phyloP scores from a whole-genome alignment of 35 echinoderm and acorn worm genomes.

The Apostichopus californicus region DNA sequence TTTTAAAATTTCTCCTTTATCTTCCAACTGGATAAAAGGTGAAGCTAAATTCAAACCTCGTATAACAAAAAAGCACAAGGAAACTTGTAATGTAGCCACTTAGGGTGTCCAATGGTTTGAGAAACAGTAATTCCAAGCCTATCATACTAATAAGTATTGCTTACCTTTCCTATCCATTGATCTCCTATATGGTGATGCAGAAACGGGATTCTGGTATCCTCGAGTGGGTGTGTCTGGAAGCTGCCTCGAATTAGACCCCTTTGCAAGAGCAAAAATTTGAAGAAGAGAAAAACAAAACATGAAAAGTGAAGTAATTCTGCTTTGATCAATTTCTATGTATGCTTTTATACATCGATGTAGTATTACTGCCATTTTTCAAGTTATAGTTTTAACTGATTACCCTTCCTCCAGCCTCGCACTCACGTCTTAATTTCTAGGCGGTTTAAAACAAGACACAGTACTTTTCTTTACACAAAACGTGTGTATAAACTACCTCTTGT shows the following conservation, averaged over 20 bases:
- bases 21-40: too few relatives aligned
- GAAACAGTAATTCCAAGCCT: too few relatives aligned
- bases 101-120: too few relatives aligned
- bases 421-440: too few relatives aligned
- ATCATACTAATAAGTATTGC: not conserved
- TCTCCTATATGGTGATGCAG: constrained; percentile 35
- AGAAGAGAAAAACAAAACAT: too few relatives aligned
- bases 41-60: not conserved
- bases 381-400: not conserved
- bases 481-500: too few relatives aligned
- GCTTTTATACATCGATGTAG: not conserved
- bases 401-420: not conserved
- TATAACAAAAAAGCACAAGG: not conserved
- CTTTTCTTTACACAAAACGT: too few relatives aligned
- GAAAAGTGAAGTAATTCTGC: not conserved
- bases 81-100: not conserved
- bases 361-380: too few relatives aligned
- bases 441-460: too few relatives aligned
- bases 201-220: constrained; percentile 31
- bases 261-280: not conserved
- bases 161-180: constrained; percentile 54
- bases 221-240: constrained; percentile 22
- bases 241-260: constrained; percentile 2
- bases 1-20: too few relatives aligned
- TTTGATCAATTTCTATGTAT: not conserved